Evolutionary conservation across 2,888 invertebrate genomes (phyloP), one percentile per base, ranked within the genome.

Genomic region (Rotaria socialis): DNA sequence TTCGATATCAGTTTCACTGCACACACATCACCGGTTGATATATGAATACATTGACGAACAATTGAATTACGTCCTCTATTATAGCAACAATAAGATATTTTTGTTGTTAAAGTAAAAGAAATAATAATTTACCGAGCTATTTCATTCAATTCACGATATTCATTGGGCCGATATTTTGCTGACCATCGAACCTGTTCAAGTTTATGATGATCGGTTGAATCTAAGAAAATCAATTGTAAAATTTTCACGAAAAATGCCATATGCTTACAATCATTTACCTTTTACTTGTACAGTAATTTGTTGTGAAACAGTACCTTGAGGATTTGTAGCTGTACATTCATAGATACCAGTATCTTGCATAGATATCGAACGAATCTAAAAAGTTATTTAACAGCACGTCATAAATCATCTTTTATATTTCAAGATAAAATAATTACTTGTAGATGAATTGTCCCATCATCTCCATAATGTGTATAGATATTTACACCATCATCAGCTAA

Each of bases 91-190:
- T 43, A 22, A 75, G 4, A 75, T 19, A 8, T n/a, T 0, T 10
- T n/a, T 24, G 4, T 58, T 47, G 47, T 35, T 35, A 47, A 24
- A 4, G n/a, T n/a, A 4, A 41, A 16, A 41, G 6, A 3, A 4
- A 43, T 41, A 7, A 43, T 22, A n/a, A 24, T 14, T 80, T 47
- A 80, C 80, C 80, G 47, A n/a, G 80, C 80, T 24, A 80, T 43
- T 80, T 80, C 80, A 80, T 80, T 80, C n/a, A 80, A 2, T 80
- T 80, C 80, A 11, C 80, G 80, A 80, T 80, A 80, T 5, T 80
- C 80, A 80, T 47, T 80, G n/a, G 80, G 47, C 6, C 16, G 14
- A 80, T 80, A 80, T 24, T 19, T 43, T 43, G 80, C 10, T 47
- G 47, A 24, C 80, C 80, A 80, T 3, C 47, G 80, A 14, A 80